These are phyloP conservation scores for Coregonus clupeaformis DNA, from an alignment of 2,113 vertebrate genomes.

Conservation along the genomic window DNA sequence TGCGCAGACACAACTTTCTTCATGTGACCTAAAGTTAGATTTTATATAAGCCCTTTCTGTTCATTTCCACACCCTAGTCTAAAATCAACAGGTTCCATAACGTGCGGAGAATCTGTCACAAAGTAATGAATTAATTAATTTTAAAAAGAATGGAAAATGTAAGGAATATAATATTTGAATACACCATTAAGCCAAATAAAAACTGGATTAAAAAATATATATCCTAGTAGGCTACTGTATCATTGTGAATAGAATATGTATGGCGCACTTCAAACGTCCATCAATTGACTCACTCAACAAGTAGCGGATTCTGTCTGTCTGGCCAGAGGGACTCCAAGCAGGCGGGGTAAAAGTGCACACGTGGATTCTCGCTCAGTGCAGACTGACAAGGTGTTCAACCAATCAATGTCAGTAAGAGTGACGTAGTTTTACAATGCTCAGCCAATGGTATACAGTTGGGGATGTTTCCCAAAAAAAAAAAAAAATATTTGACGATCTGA, in stretches of 20 bases:
- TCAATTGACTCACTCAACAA: neutral
- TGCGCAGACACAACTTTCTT: neutral
- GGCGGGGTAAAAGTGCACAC: conserved; percentile 73
- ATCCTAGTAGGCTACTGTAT: no score
- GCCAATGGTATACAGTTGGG: conserved; percentile 50
- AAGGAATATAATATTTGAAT: no score
- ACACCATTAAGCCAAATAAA: no score
- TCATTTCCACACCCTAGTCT: neutral
- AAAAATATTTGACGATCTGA: conserved; percentile 7
- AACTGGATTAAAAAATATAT: no score
- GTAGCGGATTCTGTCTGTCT: neutral
- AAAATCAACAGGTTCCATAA: no score
- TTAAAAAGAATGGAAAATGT: no score
- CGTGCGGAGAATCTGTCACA: no score
- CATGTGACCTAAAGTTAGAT: neutral
- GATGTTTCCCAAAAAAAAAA: neutral
- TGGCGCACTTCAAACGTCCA: no score
- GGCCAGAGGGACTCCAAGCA: neutral
- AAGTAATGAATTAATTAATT: no score
- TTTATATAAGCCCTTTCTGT: neutral
- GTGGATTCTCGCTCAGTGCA: conserved; percentile 57
- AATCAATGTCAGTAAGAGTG: conserved; percentile 38
- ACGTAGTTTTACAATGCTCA: neutral
- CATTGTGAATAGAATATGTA: no score
- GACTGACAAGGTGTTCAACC: conserved; percentile 51